Conservation (phyloP, 2,888 invertebrate genomes). For the Clusia tigrina region DNA sequence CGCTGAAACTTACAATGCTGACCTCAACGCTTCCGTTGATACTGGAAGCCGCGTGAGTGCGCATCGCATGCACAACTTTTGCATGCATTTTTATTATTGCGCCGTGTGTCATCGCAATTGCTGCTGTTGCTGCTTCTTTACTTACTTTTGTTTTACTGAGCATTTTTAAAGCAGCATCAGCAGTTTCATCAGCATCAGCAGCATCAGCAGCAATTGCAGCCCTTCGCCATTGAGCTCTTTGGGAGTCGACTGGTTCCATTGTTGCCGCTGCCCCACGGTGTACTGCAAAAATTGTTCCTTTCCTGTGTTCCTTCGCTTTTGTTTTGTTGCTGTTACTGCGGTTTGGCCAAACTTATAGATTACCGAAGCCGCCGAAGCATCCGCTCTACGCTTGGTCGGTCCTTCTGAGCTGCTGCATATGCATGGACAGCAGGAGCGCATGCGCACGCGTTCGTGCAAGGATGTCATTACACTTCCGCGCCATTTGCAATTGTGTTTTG, state of each 20-base stretch:
- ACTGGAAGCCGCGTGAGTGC: neutral
- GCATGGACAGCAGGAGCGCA: too few relatives aligned
- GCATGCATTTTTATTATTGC: neutral
- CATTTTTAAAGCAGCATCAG: neutral
- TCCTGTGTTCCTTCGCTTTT: neutral
- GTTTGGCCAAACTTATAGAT: constrained; percentile 5
- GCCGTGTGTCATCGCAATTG: constrained; percentile 5
- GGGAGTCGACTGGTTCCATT: constrained; percentile 1
- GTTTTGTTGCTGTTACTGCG: neutral
- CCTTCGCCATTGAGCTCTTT: neutral
- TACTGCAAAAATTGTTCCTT: neutral
- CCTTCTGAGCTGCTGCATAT: neutral
- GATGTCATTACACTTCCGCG: neutral
- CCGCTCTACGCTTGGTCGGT: neutral
- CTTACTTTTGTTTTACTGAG: neutral
- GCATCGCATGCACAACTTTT: too few relatives aligned
- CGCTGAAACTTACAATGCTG: too few relatives aligned
- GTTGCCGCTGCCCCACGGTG: neutral
- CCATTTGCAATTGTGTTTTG: constrained; percentile 5
- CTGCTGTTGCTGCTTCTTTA: neutral
- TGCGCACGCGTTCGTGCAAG: neutral
- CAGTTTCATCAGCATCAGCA: too few relatives aligned
- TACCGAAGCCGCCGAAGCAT: neutral
- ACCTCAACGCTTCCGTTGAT: too few relatives aligned
- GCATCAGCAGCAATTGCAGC: neutral